These are phyloP conservation scores for Erpornis zantholeuca DNA, from an alignment of 2,113 vertebrate genomes.

Conservation along the genomic window DNA sequence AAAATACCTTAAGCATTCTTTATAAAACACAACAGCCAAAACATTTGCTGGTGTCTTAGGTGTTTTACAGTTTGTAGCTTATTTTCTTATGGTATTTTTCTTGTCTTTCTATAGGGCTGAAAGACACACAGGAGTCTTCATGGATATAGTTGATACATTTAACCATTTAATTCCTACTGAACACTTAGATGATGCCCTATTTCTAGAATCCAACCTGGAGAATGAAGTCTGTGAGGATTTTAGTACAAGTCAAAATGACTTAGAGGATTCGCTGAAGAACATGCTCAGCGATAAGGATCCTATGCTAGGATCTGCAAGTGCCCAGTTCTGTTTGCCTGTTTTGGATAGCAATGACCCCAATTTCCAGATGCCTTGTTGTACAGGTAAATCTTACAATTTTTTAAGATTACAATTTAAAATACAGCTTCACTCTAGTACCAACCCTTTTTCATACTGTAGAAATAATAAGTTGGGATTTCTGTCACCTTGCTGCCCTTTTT, in stretches of 20 bases:
- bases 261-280: constrained; percentile 97
- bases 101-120: constrained; percentile 86
- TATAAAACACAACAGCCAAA: constrained; percentile 63
- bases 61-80: constrained; percentile 76
- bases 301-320: constrained; percentile 98
- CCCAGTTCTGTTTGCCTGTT: constrained; percentile 93
- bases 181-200: constrained; percentile 96
- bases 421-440: constrained; percentile 61
- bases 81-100: constrained; percentile 84
- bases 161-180: constrained; percentile 99
- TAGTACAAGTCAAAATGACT: constrained; percentile 83
- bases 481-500: neutral
- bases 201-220: constrained; percentile 93
- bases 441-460: constrained; percentile 41
- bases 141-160: constrained; percentile 99
- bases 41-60: constrained; percentile 72
- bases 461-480: constrained; percentile 53
- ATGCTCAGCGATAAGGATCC: constrained; percentile 99
- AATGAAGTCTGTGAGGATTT: constrained; percentile 98
- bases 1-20: constrained; percentile 65
- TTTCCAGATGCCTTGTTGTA: constrained; percentile 88
- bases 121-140: constrained; percentile 94
- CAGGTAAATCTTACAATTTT: constrained; percentile 87
- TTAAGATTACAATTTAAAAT: constrained; percentile 76
- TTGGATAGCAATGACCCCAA: constrained; percentile 92